Base-by-base conservation (phyloP, 2,797 vertebrate genomes). In the Galagoides demidoff region DNA sequence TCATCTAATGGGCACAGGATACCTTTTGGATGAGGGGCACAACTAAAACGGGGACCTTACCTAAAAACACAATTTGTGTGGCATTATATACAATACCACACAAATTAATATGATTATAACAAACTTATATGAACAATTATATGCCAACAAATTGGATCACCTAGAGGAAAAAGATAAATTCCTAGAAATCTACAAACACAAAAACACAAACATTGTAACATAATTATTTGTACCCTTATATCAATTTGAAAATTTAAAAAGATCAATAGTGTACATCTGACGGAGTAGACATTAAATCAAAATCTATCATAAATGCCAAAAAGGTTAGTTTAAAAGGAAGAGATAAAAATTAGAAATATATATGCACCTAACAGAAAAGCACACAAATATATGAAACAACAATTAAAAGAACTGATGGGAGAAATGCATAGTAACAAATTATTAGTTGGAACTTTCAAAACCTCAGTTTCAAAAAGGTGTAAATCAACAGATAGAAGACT, bases 301-400 rank as follows among this genome's bases (percentile, higher is more conserved):
- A 86, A 92, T 45, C 20, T 49, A 19, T 71, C 43, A 71, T 0
- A 82, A 55, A 76, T 74, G 8, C 73, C 29, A 86, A 85, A 90
- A 71, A 19, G 4, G 27, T 59, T 5, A 79, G 19, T 57, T 71
- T 22, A 77, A 71, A 43, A 52, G 2, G 19, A 90, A 85, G 5
- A 64, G 57, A 39, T 85, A 74, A 89, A 6, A 84, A 86, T 20
- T 61, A 68, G 57, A 43, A 83, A 71, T 61, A 82, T n/a, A 79
- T 52, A 63, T 64, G 37, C 1, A 78, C 16, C 22, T 23, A 37
- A 89, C 0, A 92, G 29, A n/a, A 77, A 49, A 88, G 49, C 13
- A 68, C 27, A 71, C 81, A 94, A 78, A 96, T 73, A 91, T 10
- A 73, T 64, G 74, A 91, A 93, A 25, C 25, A 61, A 77, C 22